Conservation (phyloP, 2,113 vertebrate genomes). For the Ramphastos sulfuratus region DNA sequence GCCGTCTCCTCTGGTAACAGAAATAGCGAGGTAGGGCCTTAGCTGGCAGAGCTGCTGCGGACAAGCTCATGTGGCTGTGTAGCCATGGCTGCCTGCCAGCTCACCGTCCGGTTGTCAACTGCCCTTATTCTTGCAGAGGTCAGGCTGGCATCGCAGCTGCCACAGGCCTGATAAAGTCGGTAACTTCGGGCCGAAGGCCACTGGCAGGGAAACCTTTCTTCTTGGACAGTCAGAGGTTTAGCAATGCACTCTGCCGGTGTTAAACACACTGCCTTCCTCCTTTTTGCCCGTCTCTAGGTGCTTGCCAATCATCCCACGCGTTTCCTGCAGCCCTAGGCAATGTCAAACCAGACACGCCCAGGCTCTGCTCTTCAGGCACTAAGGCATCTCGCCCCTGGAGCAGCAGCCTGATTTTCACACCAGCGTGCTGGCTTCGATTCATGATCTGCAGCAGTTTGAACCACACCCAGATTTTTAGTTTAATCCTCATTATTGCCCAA, state of each 20-base stretch:
- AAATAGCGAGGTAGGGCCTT: accelerated
- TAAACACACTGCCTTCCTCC: too few relatives aligned
- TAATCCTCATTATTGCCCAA: accelerated
- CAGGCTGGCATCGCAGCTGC: neutral
- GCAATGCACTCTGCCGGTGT: too few relatives aligned
- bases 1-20: too few relatives aligned
- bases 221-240: neutral
- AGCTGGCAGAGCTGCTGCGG: accelerated
- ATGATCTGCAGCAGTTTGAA: accelerated
- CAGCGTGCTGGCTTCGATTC: neutral
- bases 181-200: neutral
- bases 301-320: accelerated
- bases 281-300: accelerated
- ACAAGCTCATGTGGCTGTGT: accelerated
- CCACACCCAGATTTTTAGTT: accelerated
- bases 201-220: accelerated
- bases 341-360: neutral
- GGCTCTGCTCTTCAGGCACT: accelerated
- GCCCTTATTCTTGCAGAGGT: neutral
- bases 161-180: too few relatives aligned
- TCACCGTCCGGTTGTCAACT: too few relatives aligned
- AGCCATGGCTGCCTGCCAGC: accelerated
- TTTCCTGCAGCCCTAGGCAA: neutral
- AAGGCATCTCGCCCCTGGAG: accelerated
- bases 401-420: neutral